Conservation (phyloP, 2,113 vertebrate species). For the Alligator sinensis region DNA sequence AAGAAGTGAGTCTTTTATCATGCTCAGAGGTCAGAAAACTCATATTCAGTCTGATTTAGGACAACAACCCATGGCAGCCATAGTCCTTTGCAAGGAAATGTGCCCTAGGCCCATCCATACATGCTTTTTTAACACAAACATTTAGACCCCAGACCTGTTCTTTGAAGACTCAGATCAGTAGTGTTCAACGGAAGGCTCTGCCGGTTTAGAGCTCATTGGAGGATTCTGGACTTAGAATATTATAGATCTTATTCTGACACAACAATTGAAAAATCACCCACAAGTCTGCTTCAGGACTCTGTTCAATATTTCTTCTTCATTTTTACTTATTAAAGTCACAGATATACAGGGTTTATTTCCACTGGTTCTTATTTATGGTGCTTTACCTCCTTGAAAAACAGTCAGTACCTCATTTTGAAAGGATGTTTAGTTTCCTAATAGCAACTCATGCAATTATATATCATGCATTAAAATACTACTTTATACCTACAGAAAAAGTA, state of each 20-base stretch:
- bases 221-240: not conserved
- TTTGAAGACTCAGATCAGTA: no score
- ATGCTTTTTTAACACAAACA: not conserved
- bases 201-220: not conserved
- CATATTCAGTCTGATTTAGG: not conserved
- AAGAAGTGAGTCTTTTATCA: not conserved
- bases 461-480: not conserved
- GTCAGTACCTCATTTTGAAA: not conserved
- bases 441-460: not conserved
- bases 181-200: no score
- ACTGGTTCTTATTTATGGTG: not conserved
- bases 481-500: not conserved
- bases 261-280: not conserved
- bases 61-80: not conserved
- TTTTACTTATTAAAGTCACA: not conserved
- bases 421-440: not conserved
- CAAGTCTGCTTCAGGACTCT: fast-evolving
- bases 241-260: not conserved
- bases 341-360: not conserved
- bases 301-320: not conserved
- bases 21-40: not conserved
- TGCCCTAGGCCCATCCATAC: not conserved
- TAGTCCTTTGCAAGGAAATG: not conserved
- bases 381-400: not conserved
- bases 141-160: no score